Percentiles rank a stretch among this genome's conserved stretches.
Evolutionary conservation across 1,140 invertebrate genomes (phyloP).

Genomic region (Octopus bimaculoides): DNA sequence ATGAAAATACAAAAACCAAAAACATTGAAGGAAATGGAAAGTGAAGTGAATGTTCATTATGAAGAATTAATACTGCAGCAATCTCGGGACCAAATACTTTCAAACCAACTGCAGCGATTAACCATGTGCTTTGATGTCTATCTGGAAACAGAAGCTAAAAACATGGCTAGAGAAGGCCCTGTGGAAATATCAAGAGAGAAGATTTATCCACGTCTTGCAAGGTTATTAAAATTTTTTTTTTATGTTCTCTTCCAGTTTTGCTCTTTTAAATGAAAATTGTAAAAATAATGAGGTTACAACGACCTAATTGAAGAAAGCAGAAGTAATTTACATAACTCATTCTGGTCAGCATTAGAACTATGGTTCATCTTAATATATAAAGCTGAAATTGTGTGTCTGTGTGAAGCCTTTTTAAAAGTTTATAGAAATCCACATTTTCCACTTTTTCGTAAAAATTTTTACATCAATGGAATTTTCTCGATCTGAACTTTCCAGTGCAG

Average conservation of each 20-base stretch:
- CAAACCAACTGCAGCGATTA: conserved; percentile 75
- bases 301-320: too few species aligned
- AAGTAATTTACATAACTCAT: too few species aligned
- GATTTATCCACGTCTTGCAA: conserved; percentile 71
- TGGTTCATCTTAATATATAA: too few species aligned
- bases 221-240: conserved; percentile 46
- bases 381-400: too few species aligned
- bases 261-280: neutral
- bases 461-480: too few species aligned
- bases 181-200: conserved; percentile 75
- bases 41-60: conserved; percentile 70
- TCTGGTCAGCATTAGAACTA: too few species aligned
- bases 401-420: too few species aligned
- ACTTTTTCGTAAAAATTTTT: too few species aligned
- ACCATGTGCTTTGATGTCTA: conserved; percentile 83
- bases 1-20: too few species aligned
- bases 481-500: too few species aligned
- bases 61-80: conserved; percentile 54
- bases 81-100: conserved; percentile 62
- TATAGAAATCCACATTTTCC: too few species aligned
- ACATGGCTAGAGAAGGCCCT: conserved; percentile 59
- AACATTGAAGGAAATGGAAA: conserved; percentile 67
- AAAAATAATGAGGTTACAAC: too few species aligned
- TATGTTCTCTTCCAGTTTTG: conserved; percentile 6
- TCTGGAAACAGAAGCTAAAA: conserved; percentile 69